Evolutionary conservation across 37 sponge, comb jelly and placozoan species (phyloP).

Genomic region (Crambe crambe): DNA sequence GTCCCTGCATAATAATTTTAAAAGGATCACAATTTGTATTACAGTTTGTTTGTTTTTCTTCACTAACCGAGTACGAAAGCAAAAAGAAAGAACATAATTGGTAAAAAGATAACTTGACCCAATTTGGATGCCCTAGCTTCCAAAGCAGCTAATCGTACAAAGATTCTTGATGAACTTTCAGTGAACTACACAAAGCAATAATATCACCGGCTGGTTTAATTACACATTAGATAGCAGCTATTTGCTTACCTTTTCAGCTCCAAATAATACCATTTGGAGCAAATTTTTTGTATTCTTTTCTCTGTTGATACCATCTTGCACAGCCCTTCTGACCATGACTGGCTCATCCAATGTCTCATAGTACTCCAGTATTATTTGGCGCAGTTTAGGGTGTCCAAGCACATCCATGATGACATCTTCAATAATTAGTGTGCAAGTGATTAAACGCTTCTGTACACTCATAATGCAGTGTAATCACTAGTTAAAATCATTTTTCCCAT

Average conservation of each 20-base stretch:
- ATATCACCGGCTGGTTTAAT: no score
- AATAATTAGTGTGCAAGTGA: no score
- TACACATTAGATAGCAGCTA: no score
- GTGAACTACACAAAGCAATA: no score
- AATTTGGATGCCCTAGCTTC: constrained; percentile 75
- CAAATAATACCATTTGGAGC: neutral
- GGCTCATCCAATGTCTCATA: constrained; percentile 54
- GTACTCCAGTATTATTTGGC: constrained; percentile 50
- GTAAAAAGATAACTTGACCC: constrained; percentile 50
- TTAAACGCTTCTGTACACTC: neutral
- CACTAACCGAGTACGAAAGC: constrained; percentile 62
- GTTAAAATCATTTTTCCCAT: no score
- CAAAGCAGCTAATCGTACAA: constrained; percentile 42
- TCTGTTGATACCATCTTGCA: constrained; percentile 17
- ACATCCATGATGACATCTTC: constrained; percentile 89
- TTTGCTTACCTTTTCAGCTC: constrained; percentile 9
- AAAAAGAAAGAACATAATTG: constrained; percentile 68
- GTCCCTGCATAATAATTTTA: no score
- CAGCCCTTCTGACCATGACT: constrained; percentile 42
- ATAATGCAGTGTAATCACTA: neutral
- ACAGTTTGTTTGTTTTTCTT: no score
- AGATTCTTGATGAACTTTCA: neutral
- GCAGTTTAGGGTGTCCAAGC: constrained; percentile 62
- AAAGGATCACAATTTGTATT: neutral
- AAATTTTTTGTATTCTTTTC: no score